These are phyloP conservation scores for Pygocentrus nattereri DNA, from an alignment of 2,797 vertebrate species.

Conservation along the genomic window DNA sequence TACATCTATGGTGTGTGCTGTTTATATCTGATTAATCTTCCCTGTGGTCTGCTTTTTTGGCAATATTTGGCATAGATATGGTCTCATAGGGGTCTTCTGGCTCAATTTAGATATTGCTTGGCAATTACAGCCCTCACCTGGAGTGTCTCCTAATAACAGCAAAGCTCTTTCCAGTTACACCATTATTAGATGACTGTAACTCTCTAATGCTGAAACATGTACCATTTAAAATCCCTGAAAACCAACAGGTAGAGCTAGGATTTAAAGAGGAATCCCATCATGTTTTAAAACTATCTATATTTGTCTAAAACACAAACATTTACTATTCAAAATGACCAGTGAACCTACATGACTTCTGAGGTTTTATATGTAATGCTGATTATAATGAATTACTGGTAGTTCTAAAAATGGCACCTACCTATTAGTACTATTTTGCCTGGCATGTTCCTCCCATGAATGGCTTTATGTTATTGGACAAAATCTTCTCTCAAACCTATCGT, in stretches of 20 bases:
- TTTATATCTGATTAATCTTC: conserved; percentile 36
- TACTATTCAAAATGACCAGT: no score
- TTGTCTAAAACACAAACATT: no score
- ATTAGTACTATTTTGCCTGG: no score
- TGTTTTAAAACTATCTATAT: no score
- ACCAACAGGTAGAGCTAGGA: conserved; percentile 5
- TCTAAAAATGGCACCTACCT: no score
- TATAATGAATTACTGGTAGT: no score
- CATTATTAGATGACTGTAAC: conserved; percentile 46
- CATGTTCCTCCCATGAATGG: no score
- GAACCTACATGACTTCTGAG: no score
- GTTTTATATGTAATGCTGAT: no score
- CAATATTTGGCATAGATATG: conserved; percentile 32
- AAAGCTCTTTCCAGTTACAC: conserved; percentile 51
- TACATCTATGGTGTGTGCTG: conserved; percentile 13
- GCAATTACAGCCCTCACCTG: conserved; percentile 60
- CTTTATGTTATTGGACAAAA: no score
- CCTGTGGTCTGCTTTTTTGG: conserved; percentile 32
- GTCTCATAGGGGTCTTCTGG: conserved; percentile 49
- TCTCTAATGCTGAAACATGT: conserved; percentile 35
- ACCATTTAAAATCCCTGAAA: conserved; percentile 44
- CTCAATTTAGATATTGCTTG: conserved; percentile 49
- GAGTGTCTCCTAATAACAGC: conserved; percentile 47
- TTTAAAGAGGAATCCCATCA: conserved; percentile 6
- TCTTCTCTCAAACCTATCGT: no score